A percentile compares a stretch with the other conserved stretches of the same genome.
phyloP scores from a whole-genome alignment of 23 tunicate genomes.

The Styela plicata region DNA sequence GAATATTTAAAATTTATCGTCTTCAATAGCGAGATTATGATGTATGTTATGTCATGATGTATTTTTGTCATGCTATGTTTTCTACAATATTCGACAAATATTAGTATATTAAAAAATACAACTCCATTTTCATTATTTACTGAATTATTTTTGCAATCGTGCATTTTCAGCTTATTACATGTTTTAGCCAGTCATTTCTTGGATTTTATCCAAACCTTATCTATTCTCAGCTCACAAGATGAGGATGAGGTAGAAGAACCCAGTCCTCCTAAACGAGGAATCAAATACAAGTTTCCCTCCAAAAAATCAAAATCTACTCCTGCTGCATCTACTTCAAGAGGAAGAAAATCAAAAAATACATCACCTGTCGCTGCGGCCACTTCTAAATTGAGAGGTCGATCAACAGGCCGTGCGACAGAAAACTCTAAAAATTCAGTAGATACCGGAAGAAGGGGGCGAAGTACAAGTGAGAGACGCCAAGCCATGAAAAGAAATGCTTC shows the following conservation, averaged over 20 bases:
- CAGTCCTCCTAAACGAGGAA: conserved; percentile 43
- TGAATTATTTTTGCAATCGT: not conserved
- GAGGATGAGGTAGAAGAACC: conserved; percentile 30
- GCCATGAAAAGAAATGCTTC: conserved; percentile 13
- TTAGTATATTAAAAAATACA: too few species aligned
- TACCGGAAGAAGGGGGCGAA: not conserved
- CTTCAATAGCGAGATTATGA: too few species aligned
- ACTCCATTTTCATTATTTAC: not conserved
- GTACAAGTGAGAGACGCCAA: conserved; percentile 11
- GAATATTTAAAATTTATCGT: too few species aligned
- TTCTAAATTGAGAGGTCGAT: not conserved
- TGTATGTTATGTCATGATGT: too few species aligned
- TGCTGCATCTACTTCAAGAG: not conserved
- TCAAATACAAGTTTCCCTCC: conserved; percentile 48
- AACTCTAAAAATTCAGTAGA: not conserved
- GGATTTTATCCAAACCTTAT: too few species aligned
- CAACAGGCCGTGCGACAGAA: not conserved
- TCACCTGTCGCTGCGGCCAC: not conserved
- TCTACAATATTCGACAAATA: too few species aligned
- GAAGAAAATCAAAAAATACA: not conserved
- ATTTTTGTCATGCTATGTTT: too few species aligned
- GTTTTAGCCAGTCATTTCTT: too few species aligned
- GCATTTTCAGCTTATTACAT: too few species aligned
- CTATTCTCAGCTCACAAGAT: conserved; percentile 38
- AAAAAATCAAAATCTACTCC: not conserved